Evolutionary conservation across 2,888 invertebrate genomes (phyloP).

Genomic region (Sphaeridia pumilis): DNA sequence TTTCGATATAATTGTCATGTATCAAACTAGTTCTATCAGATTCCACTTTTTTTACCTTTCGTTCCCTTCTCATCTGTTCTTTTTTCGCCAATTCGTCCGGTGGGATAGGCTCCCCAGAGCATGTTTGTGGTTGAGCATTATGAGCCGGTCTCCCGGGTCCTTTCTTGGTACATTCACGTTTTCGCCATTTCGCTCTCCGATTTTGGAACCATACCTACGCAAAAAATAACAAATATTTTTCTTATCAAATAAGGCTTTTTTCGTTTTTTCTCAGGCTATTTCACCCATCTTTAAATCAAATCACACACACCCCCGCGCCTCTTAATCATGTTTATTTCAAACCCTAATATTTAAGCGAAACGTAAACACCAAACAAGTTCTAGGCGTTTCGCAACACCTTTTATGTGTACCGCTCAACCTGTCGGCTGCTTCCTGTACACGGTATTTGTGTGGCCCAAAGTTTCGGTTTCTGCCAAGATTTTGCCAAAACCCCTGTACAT

Average conservation of each 20-base stretch:
- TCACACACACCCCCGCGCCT: no score
- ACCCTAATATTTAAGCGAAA: no score
- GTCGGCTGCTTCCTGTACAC: constrained; percentile 1
- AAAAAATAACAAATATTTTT: neutral
- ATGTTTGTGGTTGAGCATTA: constrained; percentile 95
- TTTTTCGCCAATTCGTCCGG: constrained; percentile 75
- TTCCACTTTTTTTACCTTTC: constrained; percentile 50
- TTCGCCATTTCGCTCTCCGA: constrained; percentile 96
- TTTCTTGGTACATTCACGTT: constrained; percentile 97
- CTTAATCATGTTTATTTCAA: no score
- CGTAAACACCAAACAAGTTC: no score
- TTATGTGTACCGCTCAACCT: no score
- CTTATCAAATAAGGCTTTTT: neutral
- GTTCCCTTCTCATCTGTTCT: constrained; percentile 75
- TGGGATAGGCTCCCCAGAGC: constrained; percentile 93
- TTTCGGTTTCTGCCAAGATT: no score
- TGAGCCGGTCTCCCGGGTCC: constrained; percentile 96
- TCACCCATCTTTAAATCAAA: neutral
- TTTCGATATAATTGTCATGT: no score
- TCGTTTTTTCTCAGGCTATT: neutral
- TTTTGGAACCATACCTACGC: constrained; percentile 99
- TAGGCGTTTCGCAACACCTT: no score
- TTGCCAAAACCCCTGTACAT: no score
- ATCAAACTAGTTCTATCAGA: no score
- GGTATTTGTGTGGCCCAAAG: neutral